Percentiles rank a stretch among this genome's conserved stretches.
phyloP scores from a whole-genome alignment of 2,797 vertebrate species.

The Dendrocincla fuliginosa region DNA sequence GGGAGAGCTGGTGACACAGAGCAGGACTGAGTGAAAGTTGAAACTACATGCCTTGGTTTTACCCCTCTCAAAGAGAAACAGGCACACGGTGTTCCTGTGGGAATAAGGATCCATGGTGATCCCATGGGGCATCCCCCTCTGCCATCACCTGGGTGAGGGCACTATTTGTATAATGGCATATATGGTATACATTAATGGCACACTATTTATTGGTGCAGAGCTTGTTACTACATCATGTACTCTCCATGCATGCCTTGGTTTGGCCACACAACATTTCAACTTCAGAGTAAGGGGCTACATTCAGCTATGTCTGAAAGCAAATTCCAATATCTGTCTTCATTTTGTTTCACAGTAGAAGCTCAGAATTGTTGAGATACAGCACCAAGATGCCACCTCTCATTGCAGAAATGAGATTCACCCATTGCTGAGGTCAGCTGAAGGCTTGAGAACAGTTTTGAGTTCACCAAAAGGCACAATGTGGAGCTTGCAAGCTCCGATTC shows the following conservation, averaged over 20 bases:
- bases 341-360: background rate
- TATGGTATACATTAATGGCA: too few relatives aligned
- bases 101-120: background rate
- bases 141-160: background rate
- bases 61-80: background rate
- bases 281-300: background rate
- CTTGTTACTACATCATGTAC: accelerated
- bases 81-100: background rate
- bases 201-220: background rate
- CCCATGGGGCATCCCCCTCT: background rate
- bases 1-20: background rate
- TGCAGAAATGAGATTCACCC: background rate
- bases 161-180: background rate
- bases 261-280: background rate
- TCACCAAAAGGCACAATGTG: background rate
- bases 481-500: background rate
- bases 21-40: background rate
- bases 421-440: background rate
- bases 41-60: background rate
- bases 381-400: background rate
- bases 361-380: background rate
- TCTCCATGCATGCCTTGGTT: background rate
- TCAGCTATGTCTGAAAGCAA: background rate
- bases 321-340: too few relatives aligned
- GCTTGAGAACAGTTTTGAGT: background rate